These are phyloP conservation scores for Lasioglossum oenotherae DNA, from an alignment of 2,888 invertebrate species.

Conservation along the genomic window DNA sequence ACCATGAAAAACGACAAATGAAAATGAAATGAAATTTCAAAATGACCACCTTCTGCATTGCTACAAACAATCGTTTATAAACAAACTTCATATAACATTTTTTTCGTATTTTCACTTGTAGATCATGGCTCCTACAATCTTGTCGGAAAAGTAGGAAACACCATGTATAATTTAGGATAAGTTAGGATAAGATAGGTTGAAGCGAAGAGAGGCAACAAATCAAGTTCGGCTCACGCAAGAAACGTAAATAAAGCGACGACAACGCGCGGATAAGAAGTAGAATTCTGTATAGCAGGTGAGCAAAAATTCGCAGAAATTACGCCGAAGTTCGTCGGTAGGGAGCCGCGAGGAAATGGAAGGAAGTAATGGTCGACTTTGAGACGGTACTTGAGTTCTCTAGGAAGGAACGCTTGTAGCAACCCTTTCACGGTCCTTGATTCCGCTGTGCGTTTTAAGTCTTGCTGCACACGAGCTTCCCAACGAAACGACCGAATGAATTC, in stretches of 20 bases:
- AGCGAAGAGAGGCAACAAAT: too few relatives aligned
- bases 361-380: slow-evolving; percentile 17
- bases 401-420: slow-evolving; percentile 5
- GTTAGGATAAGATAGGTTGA: too few relatives aligned
- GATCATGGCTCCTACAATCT: too few relatives aligned
- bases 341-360: background rate
- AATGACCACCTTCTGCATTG: too few relatives aligned
- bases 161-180: background rate
- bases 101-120: too few relatives aligned
- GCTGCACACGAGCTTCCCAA: background rate
- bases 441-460: background rate
- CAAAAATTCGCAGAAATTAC: slow-evolving; percentile 14
- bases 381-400: background rate
- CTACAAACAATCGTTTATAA: too few relatives aligned
- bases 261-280: background rate
- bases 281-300: background rate
- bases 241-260: background rate
- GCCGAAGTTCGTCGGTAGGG: background rate
- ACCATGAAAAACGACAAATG: background rate
- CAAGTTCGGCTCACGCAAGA: background rate
- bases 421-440: slow-evolving; percentile 4
- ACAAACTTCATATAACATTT: too few relatives aligned
- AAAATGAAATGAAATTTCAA: too few relatives aligned
- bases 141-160: too few relatives aligned
- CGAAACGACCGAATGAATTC: background rate